phyloP scores from a whole-genome alignment of 2,797 vertebrate species.

The Uromys caudimaculatus region DNA sequence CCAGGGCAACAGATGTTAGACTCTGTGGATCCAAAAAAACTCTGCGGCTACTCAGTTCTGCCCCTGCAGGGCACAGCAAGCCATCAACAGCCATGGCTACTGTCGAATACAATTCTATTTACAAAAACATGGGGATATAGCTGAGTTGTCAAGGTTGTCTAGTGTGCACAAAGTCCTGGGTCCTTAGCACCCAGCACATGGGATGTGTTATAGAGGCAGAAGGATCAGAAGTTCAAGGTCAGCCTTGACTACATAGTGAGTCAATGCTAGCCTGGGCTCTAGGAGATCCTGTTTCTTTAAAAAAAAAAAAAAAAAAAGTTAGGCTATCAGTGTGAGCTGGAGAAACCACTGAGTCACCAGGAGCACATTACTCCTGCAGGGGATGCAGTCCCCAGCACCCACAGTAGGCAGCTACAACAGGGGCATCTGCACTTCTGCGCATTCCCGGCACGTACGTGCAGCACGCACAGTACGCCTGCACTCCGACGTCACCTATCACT shows the following conservation, averaged over 20 bases:
- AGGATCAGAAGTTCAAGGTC: background rate
- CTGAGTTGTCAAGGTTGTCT: background rate
- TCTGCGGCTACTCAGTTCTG: background rate
- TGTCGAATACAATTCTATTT: background rate
- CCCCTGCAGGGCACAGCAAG: rapidly evolving
- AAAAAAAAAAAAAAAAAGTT: background rate
- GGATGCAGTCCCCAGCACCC: background rate
- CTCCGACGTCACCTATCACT: background rate
- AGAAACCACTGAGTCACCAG: background rate
- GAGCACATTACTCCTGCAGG: background rate
- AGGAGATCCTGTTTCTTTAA: background rate
- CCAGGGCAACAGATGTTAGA: background rate
- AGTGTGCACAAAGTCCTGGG: background rate
- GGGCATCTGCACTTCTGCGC: background rate
- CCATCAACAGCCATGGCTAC: background rate
- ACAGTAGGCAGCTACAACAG: background rate
- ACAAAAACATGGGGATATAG: background rate
- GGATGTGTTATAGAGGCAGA: background rate
- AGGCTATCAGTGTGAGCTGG: background rate
- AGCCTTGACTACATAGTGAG: background rate
- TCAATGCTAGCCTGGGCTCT: background rate
- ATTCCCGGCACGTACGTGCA: background rate
- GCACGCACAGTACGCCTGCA: background rate
- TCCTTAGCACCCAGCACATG: background rate
- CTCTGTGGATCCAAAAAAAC: too few species aligned